Conservation (phyloP, 2,113 vertebrate species). For the Saguinus imperator region DNA sequence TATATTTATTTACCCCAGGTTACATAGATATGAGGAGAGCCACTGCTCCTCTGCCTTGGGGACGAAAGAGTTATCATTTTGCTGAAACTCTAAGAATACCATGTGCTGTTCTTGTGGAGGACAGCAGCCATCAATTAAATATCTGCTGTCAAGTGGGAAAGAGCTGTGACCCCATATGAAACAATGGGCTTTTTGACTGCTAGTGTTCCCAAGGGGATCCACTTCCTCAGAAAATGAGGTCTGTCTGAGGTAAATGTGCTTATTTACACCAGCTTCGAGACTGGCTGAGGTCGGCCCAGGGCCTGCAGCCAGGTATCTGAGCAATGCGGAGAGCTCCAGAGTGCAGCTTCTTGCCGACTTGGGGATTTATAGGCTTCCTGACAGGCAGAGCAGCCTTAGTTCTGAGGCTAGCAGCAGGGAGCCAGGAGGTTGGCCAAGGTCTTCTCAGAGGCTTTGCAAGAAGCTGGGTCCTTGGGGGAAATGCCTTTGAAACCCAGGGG, state of each 20-base stretch:
- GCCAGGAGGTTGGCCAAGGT: constrained; percentile 47
- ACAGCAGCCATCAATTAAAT: constrained; percentile 21
- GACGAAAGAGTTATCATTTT: constrained; percentile 8
- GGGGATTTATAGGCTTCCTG: constrained; percentile 37
- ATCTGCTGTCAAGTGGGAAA: neutral
- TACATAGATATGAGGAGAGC: neutral
- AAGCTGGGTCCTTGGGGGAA: neutral
- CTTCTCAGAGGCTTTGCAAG: constrained; percentile 43
- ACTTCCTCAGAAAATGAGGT: constrained; percentile 27
- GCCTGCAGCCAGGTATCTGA: constrained; percentile 47
- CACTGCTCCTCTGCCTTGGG: neutral
- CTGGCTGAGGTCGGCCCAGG: neutral
- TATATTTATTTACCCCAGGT: neutral
- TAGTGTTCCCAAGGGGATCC: neutral
- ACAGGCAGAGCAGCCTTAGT: neutral
- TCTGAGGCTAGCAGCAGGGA: constrained; percentile 49
- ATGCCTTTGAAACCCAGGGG: constrained; percentile 21
- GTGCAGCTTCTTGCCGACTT: neutral
- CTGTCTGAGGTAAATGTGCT: neutral
- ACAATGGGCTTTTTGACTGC: neutral
- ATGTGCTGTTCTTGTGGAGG: neutral
- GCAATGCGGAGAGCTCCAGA: neutral
- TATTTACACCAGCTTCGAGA: constrained; percentile 37
- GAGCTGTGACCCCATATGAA: neutral
- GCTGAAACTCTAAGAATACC: neutral